A percentile compares a stretch with the other conserved stretches of the same genome.
Conservation (phyloP, 2,113 vertebrate genomes). For the Pseudopodoces humilis region DNA sequence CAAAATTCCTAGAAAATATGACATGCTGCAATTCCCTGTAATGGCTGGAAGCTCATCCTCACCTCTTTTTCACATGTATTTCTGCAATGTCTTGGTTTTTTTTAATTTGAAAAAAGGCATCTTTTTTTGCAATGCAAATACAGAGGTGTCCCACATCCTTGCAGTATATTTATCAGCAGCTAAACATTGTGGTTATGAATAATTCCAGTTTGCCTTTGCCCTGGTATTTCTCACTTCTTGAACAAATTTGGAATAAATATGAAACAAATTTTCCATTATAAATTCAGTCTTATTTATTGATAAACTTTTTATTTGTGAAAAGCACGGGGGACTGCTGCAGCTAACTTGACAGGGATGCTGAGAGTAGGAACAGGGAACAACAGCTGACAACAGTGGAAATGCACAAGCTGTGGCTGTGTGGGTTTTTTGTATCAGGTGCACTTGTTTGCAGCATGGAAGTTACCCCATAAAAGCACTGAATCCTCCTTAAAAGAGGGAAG, state of each 20-base stretch:
- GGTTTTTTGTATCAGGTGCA: neutral
- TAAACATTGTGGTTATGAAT: neutral
- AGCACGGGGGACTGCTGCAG: neutral
- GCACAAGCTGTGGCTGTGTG: too few relatives aligned
- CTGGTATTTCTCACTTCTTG: neutral
- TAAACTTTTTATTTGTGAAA: neutral
- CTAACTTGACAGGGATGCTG: neutral
- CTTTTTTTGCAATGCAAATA: neutral
- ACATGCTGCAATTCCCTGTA: neutral
- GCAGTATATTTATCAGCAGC: neutral
- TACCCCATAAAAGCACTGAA: neutral
- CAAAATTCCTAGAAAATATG: neutral
- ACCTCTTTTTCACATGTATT: neutral
- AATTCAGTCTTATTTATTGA: neutral
- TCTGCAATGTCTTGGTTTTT: neutral
- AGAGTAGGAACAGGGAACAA: neutral
- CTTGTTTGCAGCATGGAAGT: neutral
- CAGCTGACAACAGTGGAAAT: neutral
- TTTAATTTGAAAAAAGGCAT: neutral
- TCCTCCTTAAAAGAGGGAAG: neutral
- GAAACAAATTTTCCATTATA: neutral
- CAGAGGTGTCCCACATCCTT: neutral
- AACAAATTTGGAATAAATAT: neutral
- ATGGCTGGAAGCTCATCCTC: neutral
- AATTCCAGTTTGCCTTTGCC: neutral